These are phyloP conservation scores for Numenius arquata DNA, from an alignment of 2,113 vertebrate genomes.

Conservation along the genomic window DNA sequence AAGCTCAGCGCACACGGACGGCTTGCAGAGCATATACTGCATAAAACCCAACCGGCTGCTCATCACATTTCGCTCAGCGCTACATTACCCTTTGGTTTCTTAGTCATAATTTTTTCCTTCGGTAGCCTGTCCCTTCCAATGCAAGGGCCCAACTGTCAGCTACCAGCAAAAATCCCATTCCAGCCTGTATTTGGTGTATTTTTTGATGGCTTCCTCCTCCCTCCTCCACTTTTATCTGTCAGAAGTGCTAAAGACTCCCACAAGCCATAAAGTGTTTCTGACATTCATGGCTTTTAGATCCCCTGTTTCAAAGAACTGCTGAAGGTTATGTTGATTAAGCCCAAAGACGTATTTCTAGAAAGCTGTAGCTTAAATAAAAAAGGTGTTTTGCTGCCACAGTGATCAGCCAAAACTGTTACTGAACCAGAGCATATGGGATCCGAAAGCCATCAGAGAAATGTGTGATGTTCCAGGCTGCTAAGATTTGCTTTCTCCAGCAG, in stretches of 20 bases:
- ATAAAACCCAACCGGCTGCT: background rate
- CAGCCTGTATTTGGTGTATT: background rate
- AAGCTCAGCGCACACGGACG: fast-evolving
- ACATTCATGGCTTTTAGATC: constrained; percentile 57
- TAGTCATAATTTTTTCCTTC: background rate
- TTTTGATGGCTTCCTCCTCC: constrained; percentile 18
- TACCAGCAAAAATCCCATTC: background rate
- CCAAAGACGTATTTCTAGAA: constrained; percentile 49
- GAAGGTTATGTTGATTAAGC: constrained; percentile 61
- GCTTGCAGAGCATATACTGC: fast-evolving
- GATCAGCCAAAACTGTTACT: constrained; percentile 26
- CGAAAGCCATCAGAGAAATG: background rate
- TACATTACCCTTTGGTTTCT: background rate
- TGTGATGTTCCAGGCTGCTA: constrained; percentile 9
- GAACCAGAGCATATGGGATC: constrained; percentile 17
- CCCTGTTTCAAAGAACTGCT: constrained; percentile 48
- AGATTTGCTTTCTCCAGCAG: constrained; percentile 25
- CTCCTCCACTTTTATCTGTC: constrained; percentile 45
- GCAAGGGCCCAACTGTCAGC: background rate
- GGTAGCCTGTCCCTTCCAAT: background rate
- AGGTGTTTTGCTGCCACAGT: constrained; percentile 22
- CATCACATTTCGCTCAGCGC: background rate
- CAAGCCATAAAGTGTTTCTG: constrained; percentile 53
- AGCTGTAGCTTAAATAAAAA: constrained; percentile 36
- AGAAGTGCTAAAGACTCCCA: constrained; percentile 34